phyloP scores from a whole-genome alignment of 2,888 invertebrate species.

The Deilephila porcellus region DNA sequence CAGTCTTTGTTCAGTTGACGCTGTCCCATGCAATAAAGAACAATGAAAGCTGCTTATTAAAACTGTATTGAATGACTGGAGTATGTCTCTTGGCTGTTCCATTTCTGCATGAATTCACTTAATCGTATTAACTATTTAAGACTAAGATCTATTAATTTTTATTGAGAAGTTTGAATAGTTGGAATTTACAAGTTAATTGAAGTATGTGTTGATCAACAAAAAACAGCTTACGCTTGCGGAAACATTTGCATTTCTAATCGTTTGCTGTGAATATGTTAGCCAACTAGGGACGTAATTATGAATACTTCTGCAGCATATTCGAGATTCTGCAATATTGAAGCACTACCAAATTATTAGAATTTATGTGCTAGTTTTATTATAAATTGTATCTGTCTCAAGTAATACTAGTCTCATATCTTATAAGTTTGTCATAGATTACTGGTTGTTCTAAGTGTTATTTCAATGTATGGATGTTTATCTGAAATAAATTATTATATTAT shows the following conservation, averaged over 20 bases:
- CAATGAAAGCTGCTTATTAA: neutral
- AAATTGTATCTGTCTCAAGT: too few species aligned
- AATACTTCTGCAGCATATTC: neutral
- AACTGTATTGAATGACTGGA: neutral
- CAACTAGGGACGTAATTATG: conserved; percentile 6
- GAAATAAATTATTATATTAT: too few species aligned
- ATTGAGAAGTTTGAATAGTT: neutral
- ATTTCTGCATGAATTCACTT: neutral
- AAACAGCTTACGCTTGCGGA: conserved; percentile 6
- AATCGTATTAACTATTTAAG: neutral
- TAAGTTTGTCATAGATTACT: too few species aligned
- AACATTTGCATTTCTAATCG: conserved; percentile 31
- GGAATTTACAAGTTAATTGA: neutral
- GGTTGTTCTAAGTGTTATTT: too few species aligned
- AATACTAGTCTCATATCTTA: too few species aligned
- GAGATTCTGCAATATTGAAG: neutral
- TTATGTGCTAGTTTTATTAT: too few species aligned
- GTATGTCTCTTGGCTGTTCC: neutral
- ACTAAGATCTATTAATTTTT: neutral
- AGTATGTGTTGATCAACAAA: neutral
- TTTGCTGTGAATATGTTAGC: neutral
- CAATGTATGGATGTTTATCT: too few species aligned
- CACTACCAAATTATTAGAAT: too few species aligned
- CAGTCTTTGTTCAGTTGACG: conserved; percentile 3
- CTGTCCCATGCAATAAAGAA: neutral